phyloP scores from a whole-genome alignment of 1,140 invertebrate species.

The Laupala kohalensis region DNA sequence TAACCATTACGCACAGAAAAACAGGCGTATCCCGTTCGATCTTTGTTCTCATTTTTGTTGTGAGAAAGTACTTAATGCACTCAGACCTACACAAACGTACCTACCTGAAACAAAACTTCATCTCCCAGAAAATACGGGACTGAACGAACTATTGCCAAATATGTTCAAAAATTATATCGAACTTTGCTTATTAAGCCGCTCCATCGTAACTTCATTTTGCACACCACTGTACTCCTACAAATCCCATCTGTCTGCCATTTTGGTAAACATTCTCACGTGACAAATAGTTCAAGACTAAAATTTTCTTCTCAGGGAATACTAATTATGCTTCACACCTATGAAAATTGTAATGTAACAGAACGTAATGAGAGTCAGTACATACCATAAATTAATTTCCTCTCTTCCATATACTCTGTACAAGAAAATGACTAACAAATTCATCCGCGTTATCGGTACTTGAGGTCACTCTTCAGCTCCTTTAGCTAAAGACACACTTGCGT shows the following conservation, averaged over 20 bases:
- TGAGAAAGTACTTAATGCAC: neutral
- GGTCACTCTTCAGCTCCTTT: too few species aligned
- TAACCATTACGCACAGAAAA: neutral
- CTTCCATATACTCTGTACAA: too few species aligned
- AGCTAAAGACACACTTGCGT: too few species aligned
- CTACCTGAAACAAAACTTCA: conserved; percentile 1
- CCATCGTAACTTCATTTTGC: neutral
- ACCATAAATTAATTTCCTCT: too few species aligned
- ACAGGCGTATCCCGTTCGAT: neutral
- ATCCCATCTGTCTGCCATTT: conserved; percentile 1
- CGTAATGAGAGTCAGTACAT: too few species aligned
- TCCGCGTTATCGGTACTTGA: neutral
- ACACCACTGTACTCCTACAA: too few species aligned
- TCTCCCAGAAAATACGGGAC: neutral
- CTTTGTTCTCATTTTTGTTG: conserved; percentile 7
- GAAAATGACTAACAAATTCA: too few species aligned
- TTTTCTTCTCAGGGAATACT: neutral
- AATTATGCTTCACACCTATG: too few species aligned
- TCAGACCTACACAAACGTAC: too few species aligned
- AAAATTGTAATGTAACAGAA: too few species aligned
- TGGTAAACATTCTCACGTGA: conserved; percentile 9
- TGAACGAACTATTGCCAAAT: neutral
- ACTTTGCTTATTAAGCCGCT: too few species aligned
- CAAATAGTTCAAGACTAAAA: neutral
- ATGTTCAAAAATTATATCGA: neutral